Evolutionary conservation across 1,140 invertebrate genomes (phyloP).

Genomic region (Pogonus chalceus): DNA sequence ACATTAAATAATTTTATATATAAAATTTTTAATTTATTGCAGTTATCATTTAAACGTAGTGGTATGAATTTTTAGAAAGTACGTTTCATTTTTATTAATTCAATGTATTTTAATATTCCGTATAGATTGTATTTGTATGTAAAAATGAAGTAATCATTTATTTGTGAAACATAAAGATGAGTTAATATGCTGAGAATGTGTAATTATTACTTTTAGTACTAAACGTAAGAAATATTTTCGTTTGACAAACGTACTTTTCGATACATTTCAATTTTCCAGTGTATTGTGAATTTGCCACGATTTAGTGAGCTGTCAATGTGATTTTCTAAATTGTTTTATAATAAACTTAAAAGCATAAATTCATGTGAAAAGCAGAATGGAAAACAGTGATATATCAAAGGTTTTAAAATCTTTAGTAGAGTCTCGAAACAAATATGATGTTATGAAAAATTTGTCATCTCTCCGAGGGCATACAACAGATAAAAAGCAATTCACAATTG

Average conservation of each 20-base stretch:
- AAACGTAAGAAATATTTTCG: too few species aligned
- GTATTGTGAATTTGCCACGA: not conserved
- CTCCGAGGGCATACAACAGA: not conserved
- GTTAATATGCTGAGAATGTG: too few species aligned
- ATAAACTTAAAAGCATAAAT: not conserved
- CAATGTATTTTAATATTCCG: too few species aligned
- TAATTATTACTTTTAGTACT: too few species aligned
- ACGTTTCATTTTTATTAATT: too few species aligned
- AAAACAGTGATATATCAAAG: not conserved
- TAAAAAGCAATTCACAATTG: conserved; percentile 1
- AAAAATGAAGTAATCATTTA: too few species aligned
- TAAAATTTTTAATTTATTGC: too few species aligned
- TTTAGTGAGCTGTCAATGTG: not conserved
- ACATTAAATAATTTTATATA: too few species aligned
- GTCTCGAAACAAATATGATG: not conserved
- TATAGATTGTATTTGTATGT: too few species aligned
- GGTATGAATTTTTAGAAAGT: too few species aligned
- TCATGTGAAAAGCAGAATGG: not conserved
- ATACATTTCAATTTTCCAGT: not conserved
- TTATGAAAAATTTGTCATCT: not conserved
- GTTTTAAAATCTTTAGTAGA: not conserved
- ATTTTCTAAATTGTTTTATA: not conserved
- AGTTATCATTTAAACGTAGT: too few species aligned
- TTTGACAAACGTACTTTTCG: not conserved
- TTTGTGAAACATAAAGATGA: too few species aligned